Conservation (phyloP, 2,888 invertebrate genomes). For the Drosophila mimetica region DNA sequence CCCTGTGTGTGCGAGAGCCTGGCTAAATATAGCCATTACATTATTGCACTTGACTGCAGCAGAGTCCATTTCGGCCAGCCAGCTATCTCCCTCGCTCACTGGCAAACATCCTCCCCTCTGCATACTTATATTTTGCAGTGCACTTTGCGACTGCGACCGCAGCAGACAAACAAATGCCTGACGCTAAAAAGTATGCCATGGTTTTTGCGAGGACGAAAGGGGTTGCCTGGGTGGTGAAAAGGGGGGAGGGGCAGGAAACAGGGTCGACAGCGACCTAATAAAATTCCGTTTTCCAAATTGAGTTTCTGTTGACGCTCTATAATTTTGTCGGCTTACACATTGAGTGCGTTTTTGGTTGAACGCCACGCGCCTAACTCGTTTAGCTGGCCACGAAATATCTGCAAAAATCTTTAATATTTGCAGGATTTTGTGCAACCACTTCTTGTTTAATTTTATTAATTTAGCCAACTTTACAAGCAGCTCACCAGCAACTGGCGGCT, state of each 20-base stretch:
- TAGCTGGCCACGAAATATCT: constrained; percentile 1
- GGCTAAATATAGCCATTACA: constrained; percentile 65
- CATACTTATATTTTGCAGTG: constrained; percentile 37
- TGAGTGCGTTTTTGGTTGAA: constrained; percentile 20
- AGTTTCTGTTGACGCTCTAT: constrained; percentile 40
- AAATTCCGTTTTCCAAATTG: constrained; percentile 41
- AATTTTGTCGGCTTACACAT: constrained; percentile 25
- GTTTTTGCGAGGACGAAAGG: constrained; percentile 3
- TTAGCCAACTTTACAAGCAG: neutral
- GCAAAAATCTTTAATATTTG: neutral
- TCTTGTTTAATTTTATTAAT: constrained; percentile 2
- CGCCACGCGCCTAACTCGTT: constrained; percentile 12
- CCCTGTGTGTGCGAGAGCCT: constrained; percentile 4
- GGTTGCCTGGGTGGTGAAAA: too few species aligned
- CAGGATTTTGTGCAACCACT: neutral
- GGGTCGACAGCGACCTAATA: constrained; percentile 30
- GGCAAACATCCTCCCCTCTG: constrained; percentile 1
- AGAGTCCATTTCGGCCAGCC: constrained; percentile 55
- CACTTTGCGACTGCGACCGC: constrained; percentile 55
- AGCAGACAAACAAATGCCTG: constrained; percentile 45
- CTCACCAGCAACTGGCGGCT: constrained; percentile 19
- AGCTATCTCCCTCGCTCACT: constrained; percentile 6
- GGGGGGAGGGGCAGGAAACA: neutral
- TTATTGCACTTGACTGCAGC: constrained; percentile 75
- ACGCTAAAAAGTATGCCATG: constrained; percentile 52